Evolutionary conservation across 2,888 invertebrate species (phyloP).

Genomic region (Tortricodes alternella): DNA sequence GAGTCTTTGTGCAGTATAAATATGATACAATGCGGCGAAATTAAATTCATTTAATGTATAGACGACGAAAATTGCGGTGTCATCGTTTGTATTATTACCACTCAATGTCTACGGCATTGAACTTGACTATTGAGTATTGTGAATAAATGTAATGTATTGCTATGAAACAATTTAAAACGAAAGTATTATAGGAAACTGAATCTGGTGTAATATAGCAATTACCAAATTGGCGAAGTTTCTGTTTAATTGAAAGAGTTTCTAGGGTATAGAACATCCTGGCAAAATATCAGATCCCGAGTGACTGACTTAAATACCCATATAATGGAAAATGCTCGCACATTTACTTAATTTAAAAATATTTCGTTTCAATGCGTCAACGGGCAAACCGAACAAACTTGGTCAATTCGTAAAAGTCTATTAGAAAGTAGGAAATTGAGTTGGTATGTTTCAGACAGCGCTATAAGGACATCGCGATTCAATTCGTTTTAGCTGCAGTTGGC

Average conservation of each 20-base stretch:
- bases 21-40: conserved; percentile 46
- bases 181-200: too few relatives aligned
- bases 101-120: conserved; percentile 53
- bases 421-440: conserved; percentile 35
- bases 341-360: too few relatives aligned
- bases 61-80: conserved; percentile 43
- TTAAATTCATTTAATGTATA: conserved; percentile 42
- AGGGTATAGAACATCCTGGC: too few relatives aligned
- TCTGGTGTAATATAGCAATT: too few relatives aligned
- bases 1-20: conserved; percentile 43
- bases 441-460: conserved; percentile 33
- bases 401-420: conserved; percentile 14
- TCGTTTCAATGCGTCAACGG: too few relatives aligned
- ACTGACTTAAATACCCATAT: too few relatives aligned
- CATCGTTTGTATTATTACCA: conserved; percentile 53
- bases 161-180: neutral
- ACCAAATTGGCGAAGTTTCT: too few relatives aligned
- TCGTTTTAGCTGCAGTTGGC: conserved; percentile 32
- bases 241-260: too few relatives aligned
- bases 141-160: neutral
- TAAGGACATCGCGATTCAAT: conserved; percentile 40
- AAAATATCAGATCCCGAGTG: too few relatives aligned
- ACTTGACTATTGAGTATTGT: conserved; percentile 42
- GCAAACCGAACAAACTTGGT: neutral
- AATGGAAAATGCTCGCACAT: too few relatives aligned